These are phyloP conservation scores for Lithobates pipiens DNA, from an alignment of 2,797 vertebrate genomes.

Conservation along the genomic window DNA sequence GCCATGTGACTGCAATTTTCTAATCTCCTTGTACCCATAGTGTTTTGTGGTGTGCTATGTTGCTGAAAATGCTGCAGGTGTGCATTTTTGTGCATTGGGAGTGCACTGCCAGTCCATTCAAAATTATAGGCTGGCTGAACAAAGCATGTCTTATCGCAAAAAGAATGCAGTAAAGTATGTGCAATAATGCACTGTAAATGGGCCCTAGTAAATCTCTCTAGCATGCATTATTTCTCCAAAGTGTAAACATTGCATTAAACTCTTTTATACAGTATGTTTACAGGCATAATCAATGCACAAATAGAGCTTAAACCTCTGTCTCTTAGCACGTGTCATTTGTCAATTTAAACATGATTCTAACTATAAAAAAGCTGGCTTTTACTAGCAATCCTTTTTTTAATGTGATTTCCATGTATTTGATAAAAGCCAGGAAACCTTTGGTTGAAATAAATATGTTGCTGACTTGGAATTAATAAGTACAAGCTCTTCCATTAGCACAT, in stretches of 20 bases:
- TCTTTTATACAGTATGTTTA: slow-evolving; percentile 4
- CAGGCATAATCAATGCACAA: neutral
- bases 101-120: no score
- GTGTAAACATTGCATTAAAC: neutral
- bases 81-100: no score
- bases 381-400: slow-evolving; percentile 26
- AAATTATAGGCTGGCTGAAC: no score
- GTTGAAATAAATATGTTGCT: slow-evolving; percentile 48
- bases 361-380: slow-evolving; percentile 16
- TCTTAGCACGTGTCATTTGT: neutral
- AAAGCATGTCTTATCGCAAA: no score
- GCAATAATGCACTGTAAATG: neutral
- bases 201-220: neutral
- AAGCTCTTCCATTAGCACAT: slow-evolving; percentile 59
- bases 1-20: no score
- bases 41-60: no score
- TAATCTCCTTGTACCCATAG: no score
- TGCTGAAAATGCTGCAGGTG: no score
- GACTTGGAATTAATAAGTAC: slow-evolving; percentile 54
- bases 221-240: neutral
- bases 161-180: no score
- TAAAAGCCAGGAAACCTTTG: neutral
- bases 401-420: slow-evolving; percentile 50
- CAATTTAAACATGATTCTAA: slow-evolving; percentile 32
- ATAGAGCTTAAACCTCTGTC: neutral